Conservation (phyloP, 1,140 invertebrate genomes). For the Camponotus floridanus region DNA sequence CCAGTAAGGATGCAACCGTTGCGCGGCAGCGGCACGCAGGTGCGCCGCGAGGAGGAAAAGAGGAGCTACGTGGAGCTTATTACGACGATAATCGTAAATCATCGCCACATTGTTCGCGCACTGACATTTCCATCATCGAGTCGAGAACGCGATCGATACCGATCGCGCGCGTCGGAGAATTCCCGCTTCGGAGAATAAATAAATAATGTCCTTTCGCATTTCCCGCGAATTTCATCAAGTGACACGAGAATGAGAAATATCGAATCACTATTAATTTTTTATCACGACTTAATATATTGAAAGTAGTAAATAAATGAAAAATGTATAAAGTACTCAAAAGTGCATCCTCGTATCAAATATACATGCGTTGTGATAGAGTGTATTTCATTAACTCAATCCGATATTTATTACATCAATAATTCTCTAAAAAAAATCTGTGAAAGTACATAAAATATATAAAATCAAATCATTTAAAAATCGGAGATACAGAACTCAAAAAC, state of each 20-base stretch:
- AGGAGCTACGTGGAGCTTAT: slow-evolving; percentile 20
- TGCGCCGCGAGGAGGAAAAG: slow-evolving; percentile 49
- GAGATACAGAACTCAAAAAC: not conserved
- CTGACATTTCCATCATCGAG: slow-evolving; percentile 1
- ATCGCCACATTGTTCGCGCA: not conserved
- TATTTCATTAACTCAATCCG: not conserved
- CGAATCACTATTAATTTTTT: not conserved
- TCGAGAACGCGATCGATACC: slow-evolving; percentile 14
- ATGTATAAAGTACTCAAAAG: not conserved
- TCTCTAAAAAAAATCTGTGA: not conserved
- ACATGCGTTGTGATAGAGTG: not conserved
- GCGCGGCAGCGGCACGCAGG: slow-evolving; percentile 65
- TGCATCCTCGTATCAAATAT: not conserved
- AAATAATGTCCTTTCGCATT: not conserved
- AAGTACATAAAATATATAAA: not conserved
- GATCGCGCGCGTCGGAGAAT: slow-evolving; percentile 7
- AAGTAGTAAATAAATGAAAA: not conserved
- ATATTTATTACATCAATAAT: not conserved
- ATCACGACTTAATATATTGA: not conserved
- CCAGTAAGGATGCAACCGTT: slow-evolving; percentile 62
- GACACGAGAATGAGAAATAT: not conserved
- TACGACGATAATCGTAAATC: slow-evolving; percentile 47
- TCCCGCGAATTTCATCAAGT: not conserved
- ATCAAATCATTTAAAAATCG: not conserved
- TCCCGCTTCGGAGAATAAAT: not conserved